Evolutionary conservation across 2,888 invertebrate species (phyloP), one percentile per base, ranked within the genome.

Genomic region (Erebia palarica): DNA sequence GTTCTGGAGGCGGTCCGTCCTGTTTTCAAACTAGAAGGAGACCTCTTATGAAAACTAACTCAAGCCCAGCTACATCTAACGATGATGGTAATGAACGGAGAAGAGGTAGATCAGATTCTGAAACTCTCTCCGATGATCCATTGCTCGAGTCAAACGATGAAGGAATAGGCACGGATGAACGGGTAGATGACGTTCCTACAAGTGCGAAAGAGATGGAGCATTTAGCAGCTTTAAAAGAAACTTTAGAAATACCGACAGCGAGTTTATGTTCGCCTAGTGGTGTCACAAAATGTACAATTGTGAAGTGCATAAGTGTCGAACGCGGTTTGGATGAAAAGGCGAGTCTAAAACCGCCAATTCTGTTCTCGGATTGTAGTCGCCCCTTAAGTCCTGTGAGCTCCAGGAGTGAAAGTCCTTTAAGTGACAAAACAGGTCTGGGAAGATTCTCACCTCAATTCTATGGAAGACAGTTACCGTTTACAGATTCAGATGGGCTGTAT

Each of bases 401-500:
- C 16, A 94, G 96, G 77, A 96, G 96, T 81, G 96, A 96, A 83
- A 96, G 96, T 86, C 96, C 96, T 11, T 87, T 96, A 64, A 96
- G 96, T 85, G 96, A 96, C 84, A 95, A 95, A 79, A 95, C 95
- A 64, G 95, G 95, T 59, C 86, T 96, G 76, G 95, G 95, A 42
- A 89, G 95, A 70, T 96, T 96, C 86, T 96, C 96, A 3, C 95
- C 96, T 0, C 95, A 95, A 80, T 96, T 96, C 86, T 96, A 96
- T 84, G 95, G 96, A 49, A 94, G 95, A 75, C 94, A 95, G 80
- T 84, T 96, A 72, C 96, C 96, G 16, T 96, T 96, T 80, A 96
- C 96, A 14, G 97, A 97, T 86, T 96, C 96, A 0, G 97, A 97
- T 84, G 96, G 96, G 3, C 88, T 96, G 27, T 96, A 96, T 83